Evolutionary conservation across 2,888 invertebrate species (phyloP).

Genomic region (Drosophila emarginata): DNA sequence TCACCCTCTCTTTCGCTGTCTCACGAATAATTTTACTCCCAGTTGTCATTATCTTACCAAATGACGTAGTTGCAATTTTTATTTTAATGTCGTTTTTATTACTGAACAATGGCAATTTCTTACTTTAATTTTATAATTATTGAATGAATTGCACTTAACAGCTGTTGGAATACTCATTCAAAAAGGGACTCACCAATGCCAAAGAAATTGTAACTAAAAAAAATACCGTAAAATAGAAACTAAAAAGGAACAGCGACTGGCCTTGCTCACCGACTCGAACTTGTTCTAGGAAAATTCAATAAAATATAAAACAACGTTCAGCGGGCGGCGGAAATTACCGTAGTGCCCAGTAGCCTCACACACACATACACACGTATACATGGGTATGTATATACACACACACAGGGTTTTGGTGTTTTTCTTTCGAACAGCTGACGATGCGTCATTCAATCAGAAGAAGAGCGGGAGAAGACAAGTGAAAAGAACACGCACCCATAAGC

Average conservation of each 20-base stretch:
- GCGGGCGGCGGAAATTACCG: constrained; percentile 54
- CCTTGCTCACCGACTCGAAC: constrained; percentile 15
- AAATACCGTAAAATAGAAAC: not conserved
- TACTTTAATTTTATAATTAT: not conserved
- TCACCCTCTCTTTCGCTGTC: constrained; percentile 20
- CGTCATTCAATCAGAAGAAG: constrained; percentile 62
- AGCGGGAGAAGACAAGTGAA: constrained; percentile 37
- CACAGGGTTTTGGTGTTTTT: constrained; percentile 30
- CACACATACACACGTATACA: not conserved
- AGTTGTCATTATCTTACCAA: constrained; percentile 32
- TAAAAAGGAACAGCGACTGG: constrained; percentile 23
- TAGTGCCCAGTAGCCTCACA: constrained; percentile 13
- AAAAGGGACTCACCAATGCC: not conserved
- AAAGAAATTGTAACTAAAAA: not conserved
- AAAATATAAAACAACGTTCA: constrained; percentile 65
- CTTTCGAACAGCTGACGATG: constrained; percentile 71
- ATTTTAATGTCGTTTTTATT: not conserved
- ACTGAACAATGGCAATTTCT: not conserved
- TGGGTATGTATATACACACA: constrained; percentile 6
- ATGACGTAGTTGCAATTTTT: constrained; percentile 25
- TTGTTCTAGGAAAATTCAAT: constrained; percentile 68
- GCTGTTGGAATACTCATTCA: not conserved
- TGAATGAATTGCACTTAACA: not conserved
- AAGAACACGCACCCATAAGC: constrained; percentile 19
- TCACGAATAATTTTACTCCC: constrained; percentile 44